Percentiles rank a stretch among this genome's conserved stretches.
These are phyloP conservation scores for Mionectes olivaceus DNA, from an alignment of 2,797 vertebrate genomes.

Conservation along the genomic window DNA sequence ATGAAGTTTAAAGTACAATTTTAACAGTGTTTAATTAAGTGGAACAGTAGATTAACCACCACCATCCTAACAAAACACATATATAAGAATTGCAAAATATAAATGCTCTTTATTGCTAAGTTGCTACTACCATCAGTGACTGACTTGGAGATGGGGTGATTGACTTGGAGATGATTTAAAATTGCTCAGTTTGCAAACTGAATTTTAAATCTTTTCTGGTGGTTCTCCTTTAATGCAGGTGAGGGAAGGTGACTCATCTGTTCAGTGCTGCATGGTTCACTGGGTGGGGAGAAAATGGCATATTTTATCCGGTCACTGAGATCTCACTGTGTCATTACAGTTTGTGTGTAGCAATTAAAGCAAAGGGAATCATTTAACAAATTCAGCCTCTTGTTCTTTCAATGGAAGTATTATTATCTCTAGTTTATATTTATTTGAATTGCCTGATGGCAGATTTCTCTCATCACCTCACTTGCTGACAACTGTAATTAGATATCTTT, in stretches of 20 bases:
- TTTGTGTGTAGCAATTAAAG: constrained; percentile 30
- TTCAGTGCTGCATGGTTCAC: not conserved
- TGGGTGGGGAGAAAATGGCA: not conserved
- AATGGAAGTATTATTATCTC: not conserved
- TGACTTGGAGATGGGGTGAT: not conserved
- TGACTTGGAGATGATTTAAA: not conserved
- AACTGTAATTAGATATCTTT: constrained; percentile 10
- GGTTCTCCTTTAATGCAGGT: not conserved
- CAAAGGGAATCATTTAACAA: constrained; percentile 15
- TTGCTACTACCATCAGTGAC: not conserved
- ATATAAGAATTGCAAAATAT: not conserved
- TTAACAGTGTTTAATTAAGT: constrained; percentile 30
- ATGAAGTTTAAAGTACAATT: not conserved
- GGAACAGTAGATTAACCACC: not conserved
- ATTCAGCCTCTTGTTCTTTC: constrained; percentile 39
- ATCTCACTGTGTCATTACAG: constrained; percentile 4
- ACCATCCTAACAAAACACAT: not conserved
- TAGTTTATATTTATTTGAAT: constrained; percentile 29
- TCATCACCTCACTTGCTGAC: constrained; percentile 2
- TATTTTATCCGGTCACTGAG: constrained; percentile 24
- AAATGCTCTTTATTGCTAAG: not conserved
- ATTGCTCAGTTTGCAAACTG: not conserved
- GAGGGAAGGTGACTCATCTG: not conserved
- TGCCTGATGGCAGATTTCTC: constrained; percentile 31
- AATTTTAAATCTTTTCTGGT: not conserved